Evolutionary conservation across 2,888 invertebrate species (phyloP), one percentile per base, ranked within the genome.

Genomic region (Nysson spinosus): DNA sequence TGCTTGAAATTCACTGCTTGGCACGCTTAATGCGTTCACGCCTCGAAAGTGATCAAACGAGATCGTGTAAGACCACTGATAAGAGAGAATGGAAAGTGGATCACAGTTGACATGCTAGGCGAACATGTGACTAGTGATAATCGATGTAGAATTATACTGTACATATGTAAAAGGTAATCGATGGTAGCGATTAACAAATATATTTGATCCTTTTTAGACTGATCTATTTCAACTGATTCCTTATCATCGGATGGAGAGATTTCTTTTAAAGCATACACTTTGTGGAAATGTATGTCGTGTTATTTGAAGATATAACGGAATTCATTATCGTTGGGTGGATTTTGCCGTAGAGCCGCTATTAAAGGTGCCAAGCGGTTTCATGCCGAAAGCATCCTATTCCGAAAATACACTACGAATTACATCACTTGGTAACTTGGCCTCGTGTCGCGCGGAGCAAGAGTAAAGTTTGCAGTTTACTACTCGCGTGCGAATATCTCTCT

Each of bases 391-490:
- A 66, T 75, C 61, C 69, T 80, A 75, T 77, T 72, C 70, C 73
- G 58, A 78, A 77, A 75, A 79, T 79, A 81, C 52, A 50, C 66
- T 75, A 75, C 63, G 67, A 62, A 75, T 75, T 75, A 75, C 67
- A 69, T 74, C 74, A 75, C 75, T 72, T 85, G 84, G 85, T 85
- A 85, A 85, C 85, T 85, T 83, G 80, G 80, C 83, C 82, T 83
- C 82, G 78, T 73, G 75, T 82, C 78, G 69, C 79, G 78, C 81
- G 81, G 80, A 81, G 82, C 81, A 81, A 79, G 77, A 75, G 71
- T 75, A 71, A 78, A 77, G 77, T 80, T 77, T 72, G n/a, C 34
- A 43, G 30, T 39, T n/a, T 47, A 52, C 51, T 54, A 64, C 54
- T 61, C 24, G 51, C 30, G 30, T 60, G 60, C 67, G 56, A 56